These are phyloP conservation scores for Eubucco bourcierii DNA, from an alignment of 2,113 vertebrate genomes.

Conservation along the genomic window DNA sequence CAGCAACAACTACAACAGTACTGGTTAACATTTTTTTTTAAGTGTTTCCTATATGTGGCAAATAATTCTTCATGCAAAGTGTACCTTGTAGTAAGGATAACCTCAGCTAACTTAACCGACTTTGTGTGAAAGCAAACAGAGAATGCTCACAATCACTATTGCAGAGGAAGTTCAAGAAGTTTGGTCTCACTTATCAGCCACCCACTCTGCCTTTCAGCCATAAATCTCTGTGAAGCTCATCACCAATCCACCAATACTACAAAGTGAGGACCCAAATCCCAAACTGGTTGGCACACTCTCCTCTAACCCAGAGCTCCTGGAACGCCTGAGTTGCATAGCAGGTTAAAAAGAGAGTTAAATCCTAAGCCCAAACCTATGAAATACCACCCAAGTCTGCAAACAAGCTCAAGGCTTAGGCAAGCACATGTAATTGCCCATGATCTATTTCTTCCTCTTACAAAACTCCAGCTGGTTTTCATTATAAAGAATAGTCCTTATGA, in stretches of 20 bases:
- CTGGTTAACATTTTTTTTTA: neutral
- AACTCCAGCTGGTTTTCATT: neutral
- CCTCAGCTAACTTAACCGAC: neutral
- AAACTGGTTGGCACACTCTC: rapidly evolving
- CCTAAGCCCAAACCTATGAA: neutral
- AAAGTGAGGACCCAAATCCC: neutral
- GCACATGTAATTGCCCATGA: neutral
- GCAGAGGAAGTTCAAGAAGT: neutral
- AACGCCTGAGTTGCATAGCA: neutral
- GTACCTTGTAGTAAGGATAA: neutral
- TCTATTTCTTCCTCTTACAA: neutral
- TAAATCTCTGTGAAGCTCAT: neutral
- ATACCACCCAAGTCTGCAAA: neutral
- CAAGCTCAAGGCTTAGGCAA: neutral
- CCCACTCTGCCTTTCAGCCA: neutral
- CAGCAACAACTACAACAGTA: neutral
- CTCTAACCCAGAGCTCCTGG: rapidly evolving
- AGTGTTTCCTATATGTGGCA: neutral
- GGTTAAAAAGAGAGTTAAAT: neutral
- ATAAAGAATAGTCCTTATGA: rapidly evolving
- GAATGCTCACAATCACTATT: rapidly evolving
- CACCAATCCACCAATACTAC: no score
- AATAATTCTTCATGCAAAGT: neutral
- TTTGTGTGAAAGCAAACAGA: neutral
- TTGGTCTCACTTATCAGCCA: neutral